phyloP scores from a whole-genome alignment of 2,113 vertebrate genomes.

The Trogon melanurus region DNA sequence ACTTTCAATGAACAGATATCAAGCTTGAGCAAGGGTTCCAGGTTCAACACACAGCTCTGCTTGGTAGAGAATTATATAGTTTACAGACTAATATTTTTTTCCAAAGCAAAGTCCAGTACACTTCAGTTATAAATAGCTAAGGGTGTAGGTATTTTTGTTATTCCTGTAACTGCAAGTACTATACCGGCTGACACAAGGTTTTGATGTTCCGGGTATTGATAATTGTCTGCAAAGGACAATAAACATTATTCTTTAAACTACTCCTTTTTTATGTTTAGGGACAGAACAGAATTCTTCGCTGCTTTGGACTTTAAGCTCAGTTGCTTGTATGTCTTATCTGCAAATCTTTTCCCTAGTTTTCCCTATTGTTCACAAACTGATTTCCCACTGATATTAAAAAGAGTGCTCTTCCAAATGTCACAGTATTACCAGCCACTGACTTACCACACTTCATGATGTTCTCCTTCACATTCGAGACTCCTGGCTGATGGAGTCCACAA shows the following conservation, averaged over 20 bases:
- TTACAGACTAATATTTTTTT: background rate
- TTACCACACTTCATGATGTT: background rate
- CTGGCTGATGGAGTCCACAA: background rate
- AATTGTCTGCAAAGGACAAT: background rate
- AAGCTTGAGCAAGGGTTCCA: background rate
- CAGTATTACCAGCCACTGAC: background rate
- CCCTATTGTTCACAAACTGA: background rate
- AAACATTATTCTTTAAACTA: background rate
- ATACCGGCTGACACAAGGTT: background rate
- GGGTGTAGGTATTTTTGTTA: background rate
- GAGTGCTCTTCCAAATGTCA: background rate
- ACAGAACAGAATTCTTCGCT: background rate
- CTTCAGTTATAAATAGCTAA: background rate
- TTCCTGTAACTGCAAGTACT: conserved; percentile 1
- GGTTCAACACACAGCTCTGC: background rate
- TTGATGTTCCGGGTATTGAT: background rate
- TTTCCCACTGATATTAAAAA: background rate
- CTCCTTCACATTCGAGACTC: background rate
- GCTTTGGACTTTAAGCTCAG: background rate
- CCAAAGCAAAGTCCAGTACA: background rate
- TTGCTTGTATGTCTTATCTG: background rate
- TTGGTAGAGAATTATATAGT: background rate
- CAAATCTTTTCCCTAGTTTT: background rate
- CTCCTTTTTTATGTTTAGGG: background rate
- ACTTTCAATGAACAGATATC: background rate